Conservation (phyloP, 2,888 invertebrate species). For the Furcula furcula region DNA sequence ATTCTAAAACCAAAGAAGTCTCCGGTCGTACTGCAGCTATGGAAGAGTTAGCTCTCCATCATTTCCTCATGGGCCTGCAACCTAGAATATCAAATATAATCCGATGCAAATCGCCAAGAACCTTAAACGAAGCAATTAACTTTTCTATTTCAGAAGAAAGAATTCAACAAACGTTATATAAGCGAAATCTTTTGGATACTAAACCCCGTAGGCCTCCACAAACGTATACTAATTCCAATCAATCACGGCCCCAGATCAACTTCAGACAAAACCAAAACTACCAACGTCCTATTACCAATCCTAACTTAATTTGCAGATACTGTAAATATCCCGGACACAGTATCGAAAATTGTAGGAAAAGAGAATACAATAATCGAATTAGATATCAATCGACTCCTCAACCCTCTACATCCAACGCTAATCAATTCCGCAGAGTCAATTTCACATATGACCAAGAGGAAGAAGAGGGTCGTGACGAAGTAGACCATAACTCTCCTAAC, state of each 20-base stretch:
- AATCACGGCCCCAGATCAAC: not conserved
- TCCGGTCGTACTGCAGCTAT: constrained; percentile 25
- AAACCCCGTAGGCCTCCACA: not conserved
- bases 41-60: constrained; percentile 27
- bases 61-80: constrained; percentile 6
- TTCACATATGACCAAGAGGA: not conserved
- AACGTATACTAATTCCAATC: not conserved
- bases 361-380: constrained; percentile 1
- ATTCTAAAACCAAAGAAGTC: constrained; percentile 15
- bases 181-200: not conserved
- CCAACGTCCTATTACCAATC: not conserved
- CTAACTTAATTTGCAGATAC: constrained; percentile 5
- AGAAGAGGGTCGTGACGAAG: not conserved
- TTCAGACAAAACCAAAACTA: not conserved
- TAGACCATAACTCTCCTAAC: not conserved
- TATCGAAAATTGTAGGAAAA: constrained; percentile 2
- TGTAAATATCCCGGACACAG: constrained; percentile 5
- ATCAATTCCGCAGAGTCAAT: not conserved
- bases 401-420: not conserved
- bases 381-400: not conserved
- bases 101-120: constrained; percentile 7
- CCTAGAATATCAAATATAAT: constrained; percentile 11
- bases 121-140: constrained; percentile 10
- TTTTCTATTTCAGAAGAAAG: constrained; percentile 5
- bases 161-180: constrained; percentile 5